Evolutionary conservation across 2,888 invertebrate genomes (phyloP), one percentile per base, ranked within the genome.

Genomic region (Falcaria lacertinaria): DNA sequence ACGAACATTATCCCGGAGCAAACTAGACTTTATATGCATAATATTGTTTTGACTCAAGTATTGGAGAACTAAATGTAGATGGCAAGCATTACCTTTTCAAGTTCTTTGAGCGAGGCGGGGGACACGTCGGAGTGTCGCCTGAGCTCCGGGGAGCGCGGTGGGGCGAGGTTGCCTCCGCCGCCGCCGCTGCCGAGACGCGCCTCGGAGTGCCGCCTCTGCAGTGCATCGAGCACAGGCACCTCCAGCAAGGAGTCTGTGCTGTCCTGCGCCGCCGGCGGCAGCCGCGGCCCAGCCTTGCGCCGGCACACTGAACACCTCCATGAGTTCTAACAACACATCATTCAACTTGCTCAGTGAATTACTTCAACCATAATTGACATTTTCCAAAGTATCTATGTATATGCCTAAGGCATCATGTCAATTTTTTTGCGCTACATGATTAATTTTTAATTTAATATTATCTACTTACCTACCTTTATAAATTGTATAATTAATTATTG

Each of bases 251-350:
- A 95, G 76, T 96, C 96, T n/a, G 95, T 95, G 50, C 95, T 96
- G 72, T 96, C 95, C 72, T 95, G 95, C 1, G 93, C 90, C 2
- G 93, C 91, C 22, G 95, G 91, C 39, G 94, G 94, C 22, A 94
- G 91, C 19, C 96, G 91, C 11, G 95, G 95, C 43, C 93, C 95
- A 53, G 95, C 91, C 82, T 96, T 95, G 54, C 95, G 92, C 22
- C 96, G 93, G 74, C 97, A 97, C 14, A 97, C 96, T 56, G 96
- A 96, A 83, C 97, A 97, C 45, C 95, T 93, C 97, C 97, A 97
- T 61, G 93, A 93, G 54, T 89, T 93, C 94, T 94, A 80, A 0
- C 28, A 36, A 36, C 11, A 33, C 5, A 11, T 11, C 2, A 17
- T 15, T 15, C 13, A 38, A 13, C n/a, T 16, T 19, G 33, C 15